Conservation (phyloP, 2,113 vertebrate species). For the Tiliqua scincoides region DNA sequence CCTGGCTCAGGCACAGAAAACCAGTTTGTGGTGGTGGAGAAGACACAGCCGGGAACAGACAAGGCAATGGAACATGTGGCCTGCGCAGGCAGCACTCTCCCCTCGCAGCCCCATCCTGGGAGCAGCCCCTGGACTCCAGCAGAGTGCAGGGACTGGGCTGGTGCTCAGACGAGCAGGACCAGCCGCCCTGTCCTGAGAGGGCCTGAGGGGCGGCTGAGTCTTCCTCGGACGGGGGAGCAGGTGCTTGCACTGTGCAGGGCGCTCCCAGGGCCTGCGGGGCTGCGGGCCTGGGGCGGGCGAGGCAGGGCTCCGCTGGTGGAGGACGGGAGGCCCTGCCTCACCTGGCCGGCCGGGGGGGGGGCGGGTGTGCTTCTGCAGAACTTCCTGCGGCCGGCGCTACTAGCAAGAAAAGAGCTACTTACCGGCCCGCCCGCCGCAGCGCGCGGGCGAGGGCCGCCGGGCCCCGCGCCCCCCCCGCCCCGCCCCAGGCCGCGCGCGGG, state of each 20-base stretch:
- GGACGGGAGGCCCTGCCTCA: background rate
- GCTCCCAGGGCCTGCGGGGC: too few species aligned
- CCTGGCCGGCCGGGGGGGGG: background rate
- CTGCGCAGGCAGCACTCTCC: background rate
- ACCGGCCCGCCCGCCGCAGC: background rate
- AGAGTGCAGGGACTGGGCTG: too few species aligned
- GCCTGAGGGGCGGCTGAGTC: too few species aligned
- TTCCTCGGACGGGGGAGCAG: too few species aligned
- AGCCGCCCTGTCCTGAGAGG: too few species aligned
- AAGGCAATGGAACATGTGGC: background rate
- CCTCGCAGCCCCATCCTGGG: too few species aligned
- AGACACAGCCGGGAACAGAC: background rate
- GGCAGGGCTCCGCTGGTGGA: background rate
- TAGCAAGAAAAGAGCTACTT: too few species aligned
- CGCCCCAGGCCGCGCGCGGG: background rate
- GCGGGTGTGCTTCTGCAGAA: too few species aligned
- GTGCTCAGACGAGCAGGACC: too few species aligned
- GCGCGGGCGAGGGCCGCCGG: background rate
- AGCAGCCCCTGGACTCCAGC: too few species aligned
- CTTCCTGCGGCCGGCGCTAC: background rate
- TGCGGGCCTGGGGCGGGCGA: background rate
- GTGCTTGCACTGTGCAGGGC: constrained; percentile 74
- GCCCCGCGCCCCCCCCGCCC: background rate
- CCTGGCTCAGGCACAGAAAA: background rate
- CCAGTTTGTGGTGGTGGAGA: background rate